Percentiles rank a stretch among this genome's conserved stretches.
These are phyloP conservation scores for Diplodus puntazzo DNA, from an alignment of 2,797 vertebrate species.

Conservation along the genomic window DNA sequence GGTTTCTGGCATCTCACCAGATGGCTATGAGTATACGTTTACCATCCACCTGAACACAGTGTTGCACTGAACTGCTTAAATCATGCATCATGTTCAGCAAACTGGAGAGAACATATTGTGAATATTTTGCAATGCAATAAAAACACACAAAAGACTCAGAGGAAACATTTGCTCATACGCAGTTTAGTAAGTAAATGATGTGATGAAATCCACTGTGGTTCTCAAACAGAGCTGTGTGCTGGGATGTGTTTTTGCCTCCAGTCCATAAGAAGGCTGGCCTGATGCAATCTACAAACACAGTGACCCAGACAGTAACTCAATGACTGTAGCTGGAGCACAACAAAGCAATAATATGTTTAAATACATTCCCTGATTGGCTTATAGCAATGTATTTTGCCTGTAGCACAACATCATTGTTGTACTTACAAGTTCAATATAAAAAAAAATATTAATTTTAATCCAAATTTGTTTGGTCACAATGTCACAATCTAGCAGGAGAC, in stretches of 20 bases:
- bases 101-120: neutral
- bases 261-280: neutral
- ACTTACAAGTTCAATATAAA: neutral
- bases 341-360: neutral
- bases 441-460: too few relatives aligned
- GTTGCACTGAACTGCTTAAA: neutral
- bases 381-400: neutral
- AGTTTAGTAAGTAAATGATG: slow-evolving; percentile 2
- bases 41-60: neutral
- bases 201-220: neutral
- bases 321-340: too few relatives aligned
- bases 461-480: too few relatives aligned
- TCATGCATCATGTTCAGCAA: neutral
- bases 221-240: neutral
- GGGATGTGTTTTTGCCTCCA: neutral
- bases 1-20: neutral
- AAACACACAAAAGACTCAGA: neutral
- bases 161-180: slow-evolving; percentile 8
- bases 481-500: too few relatives aligned
- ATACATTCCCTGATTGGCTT: neutral
- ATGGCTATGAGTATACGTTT: neutral
- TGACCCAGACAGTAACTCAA: neutral
- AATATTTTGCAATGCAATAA: neutral
- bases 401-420: neutral
- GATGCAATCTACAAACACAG: slow-evolving; percentile 23